Conservation (phyloP, 2,797 vertebrate genomes). For the Staurois parvus region DNA sequence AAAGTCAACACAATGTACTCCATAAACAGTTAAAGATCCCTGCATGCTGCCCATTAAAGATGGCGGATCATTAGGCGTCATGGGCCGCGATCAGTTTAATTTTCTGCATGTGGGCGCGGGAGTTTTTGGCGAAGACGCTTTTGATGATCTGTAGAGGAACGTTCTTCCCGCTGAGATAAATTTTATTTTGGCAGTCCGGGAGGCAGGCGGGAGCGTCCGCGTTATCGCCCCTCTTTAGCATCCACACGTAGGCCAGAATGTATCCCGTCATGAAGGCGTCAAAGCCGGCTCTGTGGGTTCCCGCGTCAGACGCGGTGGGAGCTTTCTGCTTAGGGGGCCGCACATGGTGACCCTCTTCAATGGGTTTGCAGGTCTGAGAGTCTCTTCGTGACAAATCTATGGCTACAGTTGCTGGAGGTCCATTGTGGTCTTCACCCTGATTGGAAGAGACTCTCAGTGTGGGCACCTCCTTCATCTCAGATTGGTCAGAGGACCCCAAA, state of each 20-base stretch:
- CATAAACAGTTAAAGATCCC: too few relatives aligned
- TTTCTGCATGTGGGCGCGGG: constrained; percentile 90
- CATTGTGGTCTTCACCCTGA: neutral
- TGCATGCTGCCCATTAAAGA: neutral
- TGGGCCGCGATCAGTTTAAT: constrained; percentile 85
- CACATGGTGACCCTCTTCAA: neutral
- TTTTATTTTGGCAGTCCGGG: constrained; percentile 87
- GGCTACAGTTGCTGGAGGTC: neutral
- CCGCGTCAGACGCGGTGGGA: constrained; percentile 75
- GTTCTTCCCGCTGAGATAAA: constrained; percentile 94
- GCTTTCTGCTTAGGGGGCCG: constrained; percentile 16
- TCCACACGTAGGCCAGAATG: constrained; percentile 85
- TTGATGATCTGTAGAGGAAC: constrained; percentile 91
- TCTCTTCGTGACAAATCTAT: too few relatives aligned
- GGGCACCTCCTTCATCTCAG: neutral
- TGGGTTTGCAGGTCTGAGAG: neutral
- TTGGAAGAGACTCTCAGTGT: neutral
- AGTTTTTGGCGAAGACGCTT: constrained; percentile 92
- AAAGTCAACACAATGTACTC: too few relatives aligned
- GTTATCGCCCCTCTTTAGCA: constrained; percentile 68
- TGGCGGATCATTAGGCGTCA: neutral
- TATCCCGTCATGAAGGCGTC: constrained; percentile 98
- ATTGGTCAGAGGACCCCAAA: neutral
- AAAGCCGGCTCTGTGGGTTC: constrained; percentile 91
- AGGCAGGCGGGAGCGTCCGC: constrained; percentile 68